A percentile compares a stretch with the other conserved stretches of the same genome.
Conservation (phyloP, 2,113 vertebrate species). For the Laticauda colubrina region DNA sequence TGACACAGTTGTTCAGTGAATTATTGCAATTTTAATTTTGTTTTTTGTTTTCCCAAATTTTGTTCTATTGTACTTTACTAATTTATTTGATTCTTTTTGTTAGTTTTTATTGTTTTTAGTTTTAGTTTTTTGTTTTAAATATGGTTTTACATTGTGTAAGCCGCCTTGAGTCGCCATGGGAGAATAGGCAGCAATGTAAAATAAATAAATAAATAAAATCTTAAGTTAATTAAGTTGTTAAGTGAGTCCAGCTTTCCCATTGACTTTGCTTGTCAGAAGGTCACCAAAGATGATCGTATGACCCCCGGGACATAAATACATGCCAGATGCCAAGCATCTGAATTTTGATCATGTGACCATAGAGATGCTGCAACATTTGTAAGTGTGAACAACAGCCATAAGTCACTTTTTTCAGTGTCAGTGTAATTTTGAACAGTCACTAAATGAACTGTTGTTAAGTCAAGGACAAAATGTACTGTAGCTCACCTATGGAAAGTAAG, state of each 20-base stretch:
- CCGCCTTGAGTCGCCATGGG: no score
- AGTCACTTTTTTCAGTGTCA: background rate
- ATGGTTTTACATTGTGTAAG: no score
- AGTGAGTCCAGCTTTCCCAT: background rate
- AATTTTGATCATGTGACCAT: background rate
- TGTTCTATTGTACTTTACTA: no score
- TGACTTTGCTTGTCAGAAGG: background rate
- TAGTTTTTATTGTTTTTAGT: no score
- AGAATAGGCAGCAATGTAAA: no score
- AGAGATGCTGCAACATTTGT: no score
- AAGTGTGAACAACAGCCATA: background rate
- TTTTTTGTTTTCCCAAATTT: no score
- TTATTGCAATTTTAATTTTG: background rate
- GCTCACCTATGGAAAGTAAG: background rate
- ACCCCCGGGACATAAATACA: background rate
- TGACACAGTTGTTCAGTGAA: background rate
- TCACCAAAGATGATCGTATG: background rate
- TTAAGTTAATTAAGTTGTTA: background rate
- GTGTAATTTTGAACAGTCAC: background rate
- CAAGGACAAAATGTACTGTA: background rate
- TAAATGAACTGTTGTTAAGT: background rate
- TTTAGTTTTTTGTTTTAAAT: no score
- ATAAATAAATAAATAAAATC: no score
- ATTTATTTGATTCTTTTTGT: no score
- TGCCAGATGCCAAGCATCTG: background rate